These are phyloP conservation scores for Aphyosemion australe DNA, from an alignment of 2,113 vertebrate genomes.

Conservation along the genomic window DNA sequence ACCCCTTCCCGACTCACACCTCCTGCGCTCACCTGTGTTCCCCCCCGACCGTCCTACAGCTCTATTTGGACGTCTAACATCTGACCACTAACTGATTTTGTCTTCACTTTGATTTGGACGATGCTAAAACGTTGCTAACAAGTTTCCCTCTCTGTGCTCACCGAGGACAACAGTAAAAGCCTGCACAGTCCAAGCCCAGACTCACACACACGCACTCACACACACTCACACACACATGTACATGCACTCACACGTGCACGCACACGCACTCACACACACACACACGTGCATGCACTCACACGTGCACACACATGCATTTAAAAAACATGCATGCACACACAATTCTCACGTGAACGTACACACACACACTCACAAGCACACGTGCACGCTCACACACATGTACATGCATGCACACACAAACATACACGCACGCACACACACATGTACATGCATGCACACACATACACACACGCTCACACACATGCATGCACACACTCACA, in stretches of 20 bases:
- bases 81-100: slow-evolving; percentile 42
- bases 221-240: not conserved
- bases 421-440: too few relatives aligned
- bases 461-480: too few relatives aligned
- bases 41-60: not conserved
- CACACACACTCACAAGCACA: too few relatives aligned
- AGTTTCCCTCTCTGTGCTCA: slow-evolving; percentile 75
- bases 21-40: slow-evolving; percentile 42
- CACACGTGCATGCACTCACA: not conserved
- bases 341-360: not conserved
- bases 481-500: too few relatives aligned
- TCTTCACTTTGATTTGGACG: slow-evolving; percentile 59
- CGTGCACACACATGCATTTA: not conserved
- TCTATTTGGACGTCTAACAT: slow-evolving; percentile 43
- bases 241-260: not conserved
- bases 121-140: slow-evolving; percentile 39
- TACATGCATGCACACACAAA: too few relatives aligned
- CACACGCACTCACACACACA: not conserved
- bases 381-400: too few relatives aligned
- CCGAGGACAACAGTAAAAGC: slow-evolving; percentile 76
- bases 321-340: not conserved
- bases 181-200: slow-evolving; percentile 69
- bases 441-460: too few relatives aligned
- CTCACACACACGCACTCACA: slow-evolving; percentile 5
- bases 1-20: slow-evolving; percentile 39